Evolutionary conservation across 1,140 invertebrate species (phyloP), one percentile per base, ranked within the genome.

Genomic region (Hyles euphorbiae): DNA sequence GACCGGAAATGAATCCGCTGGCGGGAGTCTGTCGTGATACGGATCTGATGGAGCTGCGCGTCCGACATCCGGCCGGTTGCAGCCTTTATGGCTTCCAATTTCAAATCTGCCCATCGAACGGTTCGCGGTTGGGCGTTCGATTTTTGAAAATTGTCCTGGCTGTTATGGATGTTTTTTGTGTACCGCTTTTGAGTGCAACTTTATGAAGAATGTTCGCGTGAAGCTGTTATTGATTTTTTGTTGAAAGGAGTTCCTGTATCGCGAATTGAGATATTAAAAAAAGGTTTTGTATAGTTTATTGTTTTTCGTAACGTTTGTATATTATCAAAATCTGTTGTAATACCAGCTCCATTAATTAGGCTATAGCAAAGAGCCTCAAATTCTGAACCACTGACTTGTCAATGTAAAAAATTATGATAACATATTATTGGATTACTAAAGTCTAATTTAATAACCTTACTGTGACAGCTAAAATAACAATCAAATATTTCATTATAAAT

Each of bases 61-160:
- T 74, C 70, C 70, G 72, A 78, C 78, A 75, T 83, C 77, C 81
- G 78, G 76, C 68, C 65, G 70, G 73, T 82, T 80, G 78, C 76
- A 74, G 81, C 77, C 77, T 85, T 87, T 83, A 85, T 81, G 78
- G 74, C 65, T 82, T 84, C 79, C 81, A 85, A 81, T 87, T 81
- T 87, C 68, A 74, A 82, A 85, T 76, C 70, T 63, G 51, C 58
- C 48, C 46, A 50, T 51, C 43, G 45, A 47, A 56, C 52, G 55
- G 36, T 58, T 58, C 33, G 46, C 50, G 43, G 45, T 44, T 62
- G 46, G 54, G 51, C 11, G 47, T 66, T 63, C 51, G 52, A 52
- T 68, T 63, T 66, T 66, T 60, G 64, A 66, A 70, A 64, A 43
- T 22, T 43, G 34, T 11, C 36, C n/a, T 34, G 33, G 36, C 9